These are phyloP conservation scores for Eublepharis macularius DNA, from an alignment of 2,113 vertebrate species.

Conservation along the genomic window DNA sequence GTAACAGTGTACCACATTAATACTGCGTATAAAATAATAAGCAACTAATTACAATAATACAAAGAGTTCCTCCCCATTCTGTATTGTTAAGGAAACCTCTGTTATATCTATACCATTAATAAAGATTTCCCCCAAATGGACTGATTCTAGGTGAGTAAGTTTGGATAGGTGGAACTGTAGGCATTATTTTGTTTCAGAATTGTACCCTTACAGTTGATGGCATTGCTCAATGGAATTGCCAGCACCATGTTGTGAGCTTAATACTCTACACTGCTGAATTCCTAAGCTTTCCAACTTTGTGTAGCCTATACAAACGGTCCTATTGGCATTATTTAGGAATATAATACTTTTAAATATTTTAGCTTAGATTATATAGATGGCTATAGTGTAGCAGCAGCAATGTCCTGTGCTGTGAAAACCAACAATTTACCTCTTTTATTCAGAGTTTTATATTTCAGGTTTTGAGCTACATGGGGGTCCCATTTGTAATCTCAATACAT, in stretches of 20 bases:
- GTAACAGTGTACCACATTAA: conserved; percentile 99
- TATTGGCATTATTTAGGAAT: conserved; percentile 56
- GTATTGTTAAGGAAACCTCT: conserved; percentile 88
- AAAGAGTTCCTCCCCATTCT: conserved; percentile 81
- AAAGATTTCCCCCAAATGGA: conserved; percentile 72
- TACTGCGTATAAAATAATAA: conserved; percentile 98
- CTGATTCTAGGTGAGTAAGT: conserved; percentile 61
- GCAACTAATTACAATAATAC: conserved; percentile 93
- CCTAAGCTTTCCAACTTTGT: conserved; percentile 38
- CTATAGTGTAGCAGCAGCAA: conserved; percentile 82
- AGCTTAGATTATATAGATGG: conserved; percentile 72
- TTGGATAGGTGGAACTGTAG: conserved; percentile 59
- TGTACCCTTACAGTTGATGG: conserved; percentile 61
- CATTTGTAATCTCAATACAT: conserved; percentile 60
- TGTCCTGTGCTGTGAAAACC: conserved; percentile 63
- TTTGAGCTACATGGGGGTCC: conserved; percentile 46
- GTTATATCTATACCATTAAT: conserved; percentile 89
- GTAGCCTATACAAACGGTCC: conserved; percentile 50
- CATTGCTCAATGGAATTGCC: conserved; percentile 59
- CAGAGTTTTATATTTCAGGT: conserved; percentile 55
- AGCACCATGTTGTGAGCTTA: conserved; percentile 49
- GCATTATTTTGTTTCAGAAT: conserved; percentile 53
- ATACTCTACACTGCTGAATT: conserved; percentile 46
- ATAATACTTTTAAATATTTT: conserved; percentile 51
- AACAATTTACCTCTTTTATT: conserved; percentile 35